Conservation (phyloP, 2,113 vertebrate genomes). For the Saguinus midas region DNA sequence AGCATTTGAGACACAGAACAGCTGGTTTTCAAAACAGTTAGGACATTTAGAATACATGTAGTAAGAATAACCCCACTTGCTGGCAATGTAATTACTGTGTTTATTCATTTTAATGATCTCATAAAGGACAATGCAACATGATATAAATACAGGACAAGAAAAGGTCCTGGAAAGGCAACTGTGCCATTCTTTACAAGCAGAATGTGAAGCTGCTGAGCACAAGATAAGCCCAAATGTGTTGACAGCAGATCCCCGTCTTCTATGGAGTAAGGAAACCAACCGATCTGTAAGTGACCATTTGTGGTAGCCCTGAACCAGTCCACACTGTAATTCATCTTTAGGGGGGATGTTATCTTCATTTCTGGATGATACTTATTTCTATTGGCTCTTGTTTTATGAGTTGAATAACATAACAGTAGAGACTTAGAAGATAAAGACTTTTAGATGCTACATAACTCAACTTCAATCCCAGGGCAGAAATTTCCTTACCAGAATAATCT, state of each 20-base stretch:
- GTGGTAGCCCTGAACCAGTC: neutral
- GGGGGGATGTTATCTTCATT: neutral
- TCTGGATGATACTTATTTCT: neutral
- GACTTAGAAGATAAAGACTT: neutral
- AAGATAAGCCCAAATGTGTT: neutral
- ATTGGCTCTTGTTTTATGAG: neutral
- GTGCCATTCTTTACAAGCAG: neutral
- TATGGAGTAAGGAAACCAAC: neutral
- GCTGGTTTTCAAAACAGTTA: constrained; percentile 39
- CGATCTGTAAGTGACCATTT: neutral
- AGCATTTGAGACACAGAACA: constrained; percentile 45
- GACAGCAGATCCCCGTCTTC: neutral
- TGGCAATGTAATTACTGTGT: constrained; percentile 3
- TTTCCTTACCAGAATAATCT: neutral
- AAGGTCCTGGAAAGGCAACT: neutral
- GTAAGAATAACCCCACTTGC: neutral
- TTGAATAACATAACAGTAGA: neutral
- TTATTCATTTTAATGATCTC: constrained; percentile 45
- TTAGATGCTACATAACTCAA: neutral
- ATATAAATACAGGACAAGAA: neutral
- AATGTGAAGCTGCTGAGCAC: neutral
- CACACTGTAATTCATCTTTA: neutral
- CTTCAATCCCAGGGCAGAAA: neutral
- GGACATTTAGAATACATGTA: neutral
- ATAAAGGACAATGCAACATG: neutral